Base-by-base conservation (phyloP, 1,140 invertebrate genomes). In the Aleiodes sp. region DNA sequence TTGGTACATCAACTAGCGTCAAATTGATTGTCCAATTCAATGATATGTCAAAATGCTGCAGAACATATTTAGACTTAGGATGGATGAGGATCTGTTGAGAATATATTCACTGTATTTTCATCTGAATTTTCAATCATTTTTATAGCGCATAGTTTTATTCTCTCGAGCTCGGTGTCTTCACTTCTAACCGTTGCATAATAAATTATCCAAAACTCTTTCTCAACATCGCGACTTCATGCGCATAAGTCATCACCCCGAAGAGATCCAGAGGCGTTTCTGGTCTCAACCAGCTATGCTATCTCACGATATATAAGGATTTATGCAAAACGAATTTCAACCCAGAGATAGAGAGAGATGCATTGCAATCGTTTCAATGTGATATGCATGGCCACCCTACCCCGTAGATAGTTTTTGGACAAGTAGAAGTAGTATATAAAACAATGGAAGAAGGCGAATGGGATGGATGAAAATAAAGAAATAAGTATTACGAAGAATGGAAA, bases 231-330 rank as follows among this genome's bases (percentile, higher is more conserved):
- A n/a, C n/a, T n/a, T n/a, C n/a, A n/a, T n/a, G n/a, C n/a, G n/a
- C n/a, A n/a, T n/a, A n/a, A n/a, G n/a, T n/a, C n/a, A n/a, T n/a
- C n/a, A n/a, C n/a, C n/a, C n/a, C n/a, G n/a, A n/a, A n/a, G n/a
- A n/a, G n/a, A n/a, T n/a, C n/a, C n/a, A n/a, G n/a, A n/a, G n/a
- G n/a, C n/a, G n/a, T 35, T 28, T n/a, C 43, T 19, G 7, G 46
- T 52, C 46, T 24, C 46, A 4, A n/a, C 7, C 12, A 7, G 46
- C 16, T 8, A 52, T 52, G 1, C 59, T 14, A 37, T 43, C 56
- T 61, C 62, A 59, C 69, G 52, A 66, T 65, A 68, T 61, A 71
- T 68, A 68, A 71, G 70, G 65, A 71, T 71, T 71, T 71, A 71
- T 71, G 70, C 60, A 67, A 71, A 70, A n/a, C n/a, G n/a, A 71